phyloP scores from a whole-genome alignment of 1,140 invertebrate species.

The Drosophila pseudoobscura region DNA sequence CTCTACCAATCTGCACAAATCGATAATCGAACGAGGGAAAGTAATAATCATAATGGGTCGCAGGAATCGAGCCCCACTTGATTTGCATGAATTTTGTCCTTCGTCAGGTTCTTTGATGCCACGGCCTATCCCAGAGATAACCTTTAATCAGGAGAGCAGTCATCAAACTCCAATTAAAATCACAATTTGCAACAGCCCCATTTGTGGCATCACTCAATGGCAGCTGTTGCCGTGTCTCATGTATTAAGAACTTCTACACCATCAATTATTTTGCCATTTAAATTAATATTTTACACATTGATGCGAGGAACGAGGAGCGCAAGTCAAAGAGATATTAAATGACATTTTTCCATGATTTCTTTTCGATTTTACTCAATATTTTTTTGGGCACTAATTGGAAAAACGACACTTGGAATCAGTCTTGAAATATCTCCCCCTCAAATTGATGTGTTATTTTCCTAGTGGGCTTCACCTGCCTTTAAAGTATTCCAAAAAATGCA shows the following conservation, averaged over 20 bases:
- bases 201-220: conserved; percentile 67
- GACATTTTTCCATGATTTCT: not conserved
- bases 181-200: conserved; percentile 57
- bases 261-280: conserved; percentile 35
- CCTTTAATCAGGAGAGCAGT: conserved; percentile 60
- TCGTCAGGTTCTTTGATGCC: conserved; percentile 53
- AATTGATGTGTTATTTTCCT: too few relatives aligned
- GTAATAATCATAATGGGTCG: conserved; percentile 68
- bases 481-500: conserved; percentile 13
- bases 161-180: conserved; percentile 78
- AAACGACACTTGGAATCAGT: too few relatives aligned
- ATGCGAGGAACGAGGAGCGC: not conserved
- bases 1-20: conserved; percentile 39
- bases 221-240: conserved; percentile 52
- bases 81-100: conserved; percentile 58
- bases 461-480: not conserved
- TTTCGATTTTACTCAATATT: not conserved
- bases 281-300: not conserved
- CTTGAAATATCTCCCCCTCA: too few relatives aligned
- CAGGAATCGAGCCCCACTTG: conserved; percentile 29
- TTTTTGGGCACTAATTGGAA: too few relatives aligned
- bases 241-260: conserved; percentile 11
- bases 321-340: not conserved
- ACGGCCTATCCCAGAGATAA: conserved; percentile 35
- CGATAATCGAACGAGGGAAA: conserved; percentile 65